Evolutionary conservation across 2,888 invertebrate species (phyloP).

Genomic region (Nycteola revayana): DNA sequence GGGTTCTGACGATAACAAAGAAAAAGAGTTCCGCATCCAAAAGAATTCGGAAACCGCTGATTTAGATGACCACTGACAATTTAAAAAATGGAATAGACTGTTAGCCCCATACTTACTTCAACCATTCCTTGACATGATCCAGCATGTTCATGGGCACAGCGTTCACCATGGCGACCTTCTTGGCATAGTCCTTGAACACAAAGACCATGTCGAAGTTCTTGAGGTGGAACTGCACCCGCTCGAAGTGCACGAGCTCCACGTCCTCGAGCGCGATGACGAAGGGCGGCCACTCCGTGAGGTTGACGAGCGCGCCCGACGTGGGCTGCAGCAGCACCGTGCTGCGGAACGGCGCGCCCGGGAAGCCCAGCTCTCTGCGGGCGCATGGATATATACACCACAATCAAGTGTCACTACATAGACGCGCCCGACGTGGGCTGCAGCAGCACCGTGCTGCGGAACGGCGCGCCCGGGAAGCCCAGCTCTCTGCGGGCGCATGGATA

Average conservation of each 20-base stretch:
- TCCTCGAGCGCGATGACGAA: conserved; percentile 99
- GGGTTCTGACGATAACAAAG: too few relatives aligned
- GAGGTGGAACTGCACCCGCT: conserved; percentile 98
- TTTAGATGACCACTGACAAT: too few relatives aligned
- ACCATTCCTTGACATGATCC: conserved; percentile 99
- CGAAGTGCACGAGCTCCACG: conserved; percentile 98
- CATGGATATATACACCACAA: too few relatives aligned
- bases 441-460: too few relatives aligned
- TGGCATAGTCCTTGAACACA: conserved; percentile 98
- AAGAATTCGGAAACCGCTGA: too few relatives aligned
- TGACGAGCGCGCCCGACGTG: conserved; percentile 98
- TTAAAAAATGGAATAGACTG: too few relatives aligned
- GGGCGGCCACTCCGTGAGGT: conserved; percentile 99
- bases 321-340: conserved; percentile 98
- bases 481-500: too few relatives aligned
- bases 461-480: too few relatives aligned
- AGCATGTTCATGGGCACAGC: conserved; percentile 99
- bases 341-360: conserved; percentile 98
- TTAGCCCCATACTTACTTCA: conserved; percentile 88
- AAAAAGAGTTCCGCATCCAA: too few relatives aligned
- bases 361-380: conserved; percentile 91
- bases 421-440: too few relatives aligned
- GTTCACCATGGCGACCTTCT: conserved; percentile 97
- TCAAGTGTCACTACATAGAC: too few relatives aligned
- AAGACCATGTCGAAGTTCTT: conserved; percentile 99